Percentiles rank a stretch among this genome's conserved stretches.
These are phyloP conservation scores for Deilephila elpenor DNA, from an alignment of 2,888 invertebrate genomes.

Conservation along the genomic window DNA sequence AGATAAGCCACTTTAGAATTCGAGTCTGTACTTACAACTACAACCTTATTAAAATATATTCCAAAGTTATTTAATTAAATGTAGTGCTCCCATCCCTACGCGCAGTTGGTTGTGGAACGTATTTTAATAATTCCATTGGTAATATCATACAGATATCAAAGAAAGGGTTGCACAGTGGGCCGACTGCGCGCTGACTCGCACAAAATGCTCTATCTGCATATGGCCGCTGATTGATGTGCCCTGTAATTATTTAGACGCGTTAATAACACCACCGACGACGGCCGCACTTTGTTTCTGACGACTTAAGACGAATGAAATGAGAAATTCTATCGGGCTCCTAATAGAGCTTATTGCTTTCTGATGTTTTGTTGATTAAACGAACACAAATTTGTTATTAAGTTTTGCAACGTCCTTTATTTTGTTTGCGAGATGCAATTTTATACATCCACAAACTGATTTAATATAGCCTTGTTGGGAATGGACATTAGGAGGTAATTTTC, in stretches of 20 bases:
- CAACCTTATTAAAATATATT: not conserved
- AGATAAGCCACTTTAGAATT: not conserved
- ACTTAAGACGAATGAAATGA: slow-evolving; percentile 84
- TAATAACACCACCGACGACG: slow-evolving; percentile 83
- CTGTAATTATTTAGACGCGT: slow-evolving; percentile 85
- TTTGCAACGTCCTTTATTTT: slow-evolving; percentile 52
- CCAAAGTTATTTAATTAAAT: slow-evolving; percentile 42
- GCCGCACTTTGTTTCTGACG: slow-evolving; percentile 83
- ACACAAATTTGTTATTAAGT: slow-evolving; percentile 68
- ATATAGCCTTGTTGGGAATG: slow-evolving; percentile 14
- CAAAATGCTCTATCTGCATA: slow-evolving; percentile 83
- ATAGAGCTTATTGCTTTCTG: slow-evolving; percentile 80
- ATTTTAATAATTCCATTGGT: slow-evolving; percentile 75
- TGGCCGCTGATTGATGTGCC: slow-evolving; percentile 83
- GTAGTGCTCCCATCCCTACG: slow-evolving; percentile 55
- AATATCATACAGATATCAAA: slow-evolving; percentile 82
- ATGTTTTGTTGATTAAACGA: slow-evolving; percentile 82
- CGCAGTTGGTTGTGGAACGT: slow-evolving; percentile 55
- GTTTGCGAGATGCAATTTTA: slow-evolving; percentile 60
- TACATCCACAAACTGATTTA: slow-evolving; percentile 46
- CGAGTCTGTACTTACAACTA: not conserved
- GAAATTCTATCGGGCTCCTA: slow-evolving; percentile 82
- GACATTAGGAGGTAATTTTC: slow-evolving; percentile 3
- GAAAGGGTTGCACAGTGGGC: slow-evolving; percentile 82
- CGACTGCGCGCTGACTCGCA: slow-evolving; percentile 81